Evolutionary conservation across 2,113 vertebrate genomes (phyloP), one percentile per base, ranked within the genome.

Genomic region (Piprites chloris): DNA sequence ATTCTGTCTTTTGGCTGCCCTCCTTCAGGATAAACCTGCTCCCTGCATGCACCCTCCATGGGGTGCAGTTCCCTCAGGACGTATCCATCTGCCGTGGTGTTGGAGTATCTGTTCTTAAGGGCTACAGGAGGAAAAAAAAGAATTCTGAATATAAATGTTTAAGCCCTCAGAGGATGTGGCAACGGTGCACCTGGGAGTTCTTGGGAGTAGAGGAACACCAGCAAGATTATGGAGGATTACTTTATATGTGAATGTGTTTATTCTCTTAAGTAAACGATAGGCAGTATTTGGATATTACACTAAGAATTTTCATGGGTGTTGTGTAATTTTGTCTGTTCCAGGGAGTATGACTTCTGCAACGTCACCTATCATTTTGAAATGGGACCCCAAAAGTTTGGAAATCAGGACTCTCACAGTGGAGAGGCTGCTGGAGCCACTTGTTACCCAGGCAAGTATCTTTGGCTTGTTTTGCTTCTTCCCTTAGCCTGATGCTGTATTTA

Each of bases 361-460:
- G 1, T 98, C 99, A 88, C 99, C 99, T 91, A 99, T 99, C 96
- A 99, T 99, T 98, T 98, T 99, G 94, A 99, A 99, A 99, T 99
- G 99, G 99, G 99, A 99, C 93, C 99, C 99, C 89, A 99, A 99
- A 98, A 99, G 99, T 96, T 97, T 99, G 85, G 99, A 99, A 98
- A 99, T 99, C 90, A 98, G 99, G 76, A 99, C 99, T 42, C 98
- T 99, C 63, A 99, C 99, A 13, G 99, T 99, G 86, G 99, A 99
- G 97, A 98, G 99, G 78, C 98, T 99, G 6, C 89, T 99, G 96
- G 99, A 99, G 87, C 99, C 99, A 5, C 98, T 99, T 13, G 99
- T 99, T 79, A 99, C 99, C 72, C 99, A 99, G 99, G 99, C 99
- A 98, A 97, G 96, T 75, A 8, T n/a, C n/a, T 75, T 71, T 1